Conservation (phyloP, 2,797 vertebrate species). For the Bovichtus diacanthus region DNA sequence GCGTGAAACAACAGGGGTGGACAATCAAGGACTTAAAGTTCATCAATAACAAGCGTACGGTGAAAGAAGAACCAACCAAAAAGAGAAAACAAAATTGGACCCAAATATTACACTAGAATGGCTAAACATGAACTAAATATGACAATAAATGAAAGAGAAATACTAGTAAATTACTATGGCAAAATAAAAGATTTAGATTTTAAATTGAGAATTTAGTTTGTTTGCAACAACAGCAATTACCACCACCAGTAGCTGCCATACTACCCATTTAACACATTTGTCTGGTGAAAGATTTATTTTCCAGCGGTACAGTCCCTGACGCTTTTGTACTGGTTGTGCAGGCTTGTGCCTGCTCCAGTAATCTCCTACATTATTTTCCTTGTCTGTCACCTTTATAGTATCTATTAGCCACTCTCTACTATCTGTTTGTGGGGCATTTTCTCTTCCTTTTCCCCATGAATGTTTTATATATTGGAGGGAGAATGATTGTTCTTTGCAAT, state of each 20-base stretch:
- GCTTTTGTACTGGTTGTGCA: conserved; percentile 75
- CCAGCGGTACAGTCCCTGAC: conserved; percentile 64
- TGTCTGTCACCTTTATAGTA: conserved; percentile 84
- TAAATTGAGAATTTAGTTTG: conserved; percentile 60
- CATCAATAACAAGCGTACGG: conserved; percentile 36
- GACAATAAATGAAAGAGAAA: conserved; percentile 5
- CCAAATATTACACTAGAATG: not conserved
- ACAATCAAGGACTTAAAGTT: conserved; percentile 13
- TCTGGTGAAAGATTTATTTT: conserved; percentile 59
- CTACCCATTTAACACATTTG: conserved; percentile 79
- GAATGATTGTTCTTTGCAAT: conserved; percentile 95
- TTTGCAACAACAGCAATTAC: conserved; percentile 74
- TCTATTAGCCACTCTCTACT: conserved; percentile 86
- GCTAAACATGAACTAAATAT: conserved; percentile 27
- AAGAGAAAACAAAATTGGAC: not conserved
- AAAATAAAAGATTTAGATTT: conserved; percentile 42
- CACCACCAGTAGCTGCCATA: conserved; percentile 69
- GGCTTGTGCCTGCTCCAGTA: conserved; percentile 77
- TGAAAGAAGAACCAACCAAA: conserved; percentile 28
- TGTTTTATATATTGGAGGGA: conserved; percentile 94
- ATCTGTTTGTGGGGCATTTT: conserved; percentile 87
- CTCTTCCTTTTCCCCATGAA: conserved; percentile 88
- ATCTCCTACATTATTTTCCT: conserved; percentile 86
- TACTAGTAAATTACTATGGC: not conserved
- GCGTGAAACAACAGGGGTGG: not conserved